Evolutionary conservation across 1,140 invertebrate genomes (phyloP).

Genomic region (Belonocnema kinseyi): DNA sequence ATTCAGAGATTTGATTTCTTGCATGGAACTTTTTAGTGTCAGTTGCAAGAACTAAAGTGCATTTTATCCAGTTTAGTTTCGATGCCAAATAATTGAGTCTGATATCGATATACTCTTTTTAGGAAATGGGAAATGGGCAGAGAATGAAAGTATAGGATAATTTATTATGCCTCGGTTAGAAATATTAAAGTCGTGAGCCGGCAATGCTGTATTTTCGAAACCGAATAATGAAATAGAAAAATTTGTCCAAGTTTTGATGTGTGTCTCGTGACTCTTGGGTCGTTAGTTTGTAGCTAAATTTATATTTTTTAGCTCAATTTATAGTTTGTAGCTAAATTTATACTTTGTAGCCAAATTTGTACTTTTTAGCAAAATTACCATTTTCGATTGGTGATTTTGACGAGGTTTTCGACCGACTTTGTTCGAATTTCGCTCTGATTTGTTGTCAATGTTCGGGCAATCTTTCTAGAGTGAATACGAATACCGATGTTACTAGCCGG

Average conservation of each 20-base stretch:
- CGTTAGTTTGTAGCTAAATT: slow-evolving; percentile 14
- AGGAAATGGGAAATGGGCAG: not conserved
- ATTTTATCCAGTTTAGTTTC: not conserved
- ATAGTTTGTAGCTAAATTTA: not conserved
- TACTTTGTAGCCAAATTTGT: slow-evolving; percentile 1
- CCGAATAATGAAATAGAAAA: not conserved
- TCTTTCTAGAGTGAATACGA: slow-evolving; percentile 2
- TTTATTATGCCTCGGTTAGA: not conserved
- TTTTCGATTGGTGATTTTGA: not conserved
- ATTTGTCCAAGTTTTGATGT: not conserved
- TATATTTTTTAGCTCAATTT: slow-evolving; percentile 21
- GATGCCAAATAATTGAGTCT: not conserved
- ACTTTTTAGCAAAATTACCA: not conserved
- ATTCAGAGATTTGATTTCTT: no score
- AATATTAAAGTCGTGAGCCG: not conserved
- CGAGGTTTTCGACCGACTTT: not conserved
- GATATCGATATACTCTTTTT: not conserved
- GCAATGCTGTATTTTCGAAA: not conserved
- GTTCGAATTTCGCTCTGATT: not conserved
- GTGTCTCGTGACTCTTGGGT: not conserved
- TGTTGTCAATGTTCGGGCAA: slow-evolving; percentile 15
- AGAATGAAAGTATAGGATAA: slow-evolving; percentile 26
- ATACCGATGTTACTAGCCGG: slow-evolving; percentile 15
- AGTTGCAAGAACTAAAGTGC: not conserved
- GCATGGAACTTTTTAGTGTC: no score